Percentiles rank a stretch among this genome's conserved stretches.
phyloP scores from a whole-genome alignment of 2,888 invertebrate species.

The Yponomeuta sedellus region DNA sequence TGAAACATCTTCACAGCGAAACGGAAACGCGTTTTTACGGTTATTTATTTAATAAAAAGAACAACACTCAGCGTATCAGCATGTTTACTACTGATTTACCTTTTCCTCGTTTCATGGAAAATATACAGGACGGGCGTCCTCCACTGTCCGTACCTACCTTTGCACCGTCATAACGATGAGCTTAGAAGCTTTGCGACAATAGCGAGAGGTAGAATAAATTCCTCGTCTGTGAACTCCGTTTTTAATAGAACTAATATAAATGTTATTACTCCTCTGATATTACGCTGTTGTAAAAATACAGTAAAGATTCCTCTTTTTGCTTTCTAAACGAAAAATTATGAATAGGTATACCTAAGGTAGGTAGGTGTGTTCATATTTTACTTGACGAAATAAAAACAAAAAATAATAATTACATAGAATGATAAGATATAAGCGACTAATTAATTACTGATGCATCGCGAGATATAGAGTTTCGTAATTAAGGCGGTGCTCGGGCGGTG shows the following conservation, averaged over 20 bases:
- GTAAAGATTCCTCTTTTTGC: too few species aligned
- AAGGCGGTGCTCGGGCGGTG: background rate
- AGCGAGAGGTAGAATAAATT: too few species aligned
- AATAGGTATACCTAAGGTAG: background rate
- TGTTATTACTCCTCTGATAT: too few species aligned
- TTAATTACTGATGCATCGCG: slow-evolving; percentile 1
- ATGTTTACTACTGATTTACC: slow-evolving; percentile 13
- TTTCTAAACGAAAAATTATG: too few species aligned
- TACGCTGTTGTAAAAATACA: too few species aligned
- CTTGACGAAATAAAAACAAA: slow-evolving; percentile 4
- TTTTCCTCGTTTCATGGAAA: background rate
- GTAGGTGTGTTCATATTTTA: slow-evolving; percentile 11
- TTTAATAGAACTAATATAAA: too few species aligned
- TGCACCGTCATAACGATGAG: too few species aligned
- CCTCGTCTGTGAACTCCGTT: too few species aligned
- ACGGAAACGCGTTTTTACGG: slow-evolving; percentile 17
- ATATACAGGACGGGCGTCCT: too few species aligned
- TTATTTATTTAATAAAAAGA: slow-evolving; percentile 13
- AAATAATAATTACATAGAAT: background rate
- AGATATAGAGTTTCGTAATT: background rate
- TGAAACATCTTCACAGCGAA: slow-evolving; percentile 19
- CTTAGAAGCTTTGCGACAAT: too few species aligned
- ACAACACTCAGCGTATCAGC: slow-evolving; percentile 6
- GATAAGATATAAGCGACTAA: background rate
- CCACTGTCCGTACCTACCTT: too few species aligned